Evolutionary conservation across 2,888 invertebrate species (phyloP), one percentile per base, ranked within the genome.

Genomic region (Thecophora atra): DNA sequence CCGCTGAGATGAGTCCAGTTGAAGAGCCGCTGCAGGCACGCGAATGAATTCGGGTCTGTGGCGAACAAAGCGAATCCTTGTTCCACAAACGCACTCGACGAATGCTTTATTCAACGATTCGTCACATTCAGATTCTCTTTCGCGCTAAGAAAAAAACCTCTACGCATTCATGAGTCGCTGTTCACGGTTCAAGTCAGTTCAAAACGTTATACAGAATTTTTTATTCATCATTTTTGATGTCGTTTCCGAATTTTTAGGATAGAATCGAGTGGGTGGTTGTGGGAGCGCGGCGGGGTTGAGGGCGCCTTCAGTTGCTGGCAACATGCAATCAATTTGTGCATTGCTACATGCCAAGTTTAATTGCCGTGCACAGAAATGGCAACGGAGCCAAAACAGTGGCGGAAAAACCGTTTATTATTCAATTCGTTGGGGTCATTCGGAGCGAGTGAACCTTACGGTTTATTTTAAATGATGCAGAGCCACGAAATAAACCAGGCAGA

Each of bases 341-440:
- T 71, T 73, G 73, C 74, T 75, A 65, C 73, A 77, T 77, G 76
- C 76, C 76, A 77, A 78, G 73, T 75, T 76, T 76, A 75, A 73
- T 75, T 77, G 71, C 71, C 65, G 68, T 76, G 73, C 42, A 17
- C 28, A n/a, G 21, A 28, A n/a, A 30, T 17, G 58, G 60, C 26
- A 42, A 21, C 26, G 28, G 15, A 24, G 26, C 26, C 52, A 21
- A 44, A 26, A 8, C 44, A 28, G 1, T 3, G 28, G 44, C 44
- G 44, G 24, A 17, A 24, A 7, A 21, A 19, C 19, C 79, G 80
- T 79, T 81, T 81, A 79, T 77, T 78, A 81, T 81, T 79, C 79
- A 82, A 81, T 81, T 81, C 52, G 69, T 81, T 81, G 77, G 78
- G 81, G 81, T 82, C 81, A 81, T 75, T 56, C 64, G 69, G 37